phyloP scores from a whole-genome alignment of 2,888 invertebrate species.

The Luperina testacea region DNA sequence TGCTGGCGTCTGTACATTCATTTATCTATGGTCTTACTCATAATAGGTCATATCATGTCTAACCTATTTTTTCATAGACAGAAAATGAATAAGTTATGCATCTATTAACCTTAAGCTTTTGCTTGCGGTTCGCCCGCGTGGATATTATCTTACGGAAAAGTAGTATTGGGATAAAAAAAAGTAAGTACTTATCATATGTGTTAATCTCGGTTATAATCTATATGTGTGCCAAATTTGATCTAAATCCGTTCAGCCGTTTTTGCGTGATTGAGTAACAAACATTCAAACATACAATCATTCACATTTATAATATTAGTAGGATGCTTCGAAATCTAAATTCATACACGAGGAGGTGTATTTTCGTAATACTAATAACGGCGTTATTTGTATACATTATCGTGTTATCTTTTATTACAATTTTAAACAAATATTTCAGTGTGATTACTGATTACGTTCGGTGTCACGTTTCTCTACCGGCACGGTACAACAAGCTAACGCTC shows the following conservation, averaged over 20 bases:
- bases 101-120: neutral
- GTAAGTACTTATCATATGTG: neutral
- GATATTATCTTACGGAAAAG: neutral
- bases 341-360: neutral
- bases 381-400: constrained; percentile 34
- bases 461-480: constrained; percentile 29
- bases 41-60: constrained; percentile 20
- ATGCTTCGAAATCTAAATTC: constrained; percentile 8
- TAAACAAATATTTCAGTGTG: constrained; percentile 45
- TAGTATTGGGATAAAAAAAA: neutral
- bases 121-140: neutral
- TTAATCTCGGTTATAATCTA: neutral
- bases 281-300: neutral
- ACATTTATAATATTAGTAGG: neutral
- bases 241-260: neutral
- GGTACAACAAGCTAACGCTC: constrained; percentile 17
- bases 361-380: constrained; percentile 16
- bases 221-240: neutral
- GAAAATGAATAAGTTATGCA: neutral
- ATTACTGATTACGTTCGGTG: constrained; percentile 32
- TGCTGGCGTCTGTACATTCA: too few species aligned
- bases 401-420: constrained; percentile 49
- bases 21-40: too few species aligned
- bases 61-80: constrained; percentile 24
- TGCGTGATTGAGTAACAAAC: neutral